phyloP scores from a whole-genome alignment of 2,113 vertebrate genomes.

The Tiliqua scincoides region DNA sequence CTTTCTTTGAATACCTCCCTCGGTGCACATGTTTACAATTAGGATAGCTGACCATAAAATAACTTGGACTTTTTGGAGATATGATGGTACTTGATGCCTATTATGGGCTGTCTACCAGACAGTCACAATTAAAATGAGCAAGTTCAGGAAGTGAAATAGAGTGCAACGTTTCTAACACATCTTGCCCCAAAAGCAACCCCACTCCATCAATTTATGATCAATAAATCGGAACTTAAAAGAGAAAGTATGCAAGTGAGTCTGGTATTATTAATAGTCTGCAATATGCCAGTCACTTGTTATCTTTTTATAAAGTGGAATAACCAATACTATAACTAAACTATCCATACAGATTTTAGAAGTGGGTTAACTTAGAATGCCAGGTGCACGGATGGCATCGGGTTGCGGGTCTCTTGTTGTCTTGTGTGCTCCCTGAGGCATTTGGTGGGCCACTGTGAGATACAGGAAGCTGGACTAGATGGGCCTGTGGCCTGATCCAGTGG shows the following conservation, averaged over 20 bases:
- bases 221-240: not conserved
- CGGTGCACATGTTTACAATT: no score
- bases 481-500: no score
- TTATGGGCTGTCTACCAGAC: not conserved
- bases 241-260: not conserved
- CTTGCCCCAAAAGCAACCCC: not conserved
- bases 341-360: conserved; percentile 1
- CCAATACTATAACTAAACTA: not conserved
- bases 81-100: not conserved
- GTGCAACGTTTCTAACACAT: not conserved
- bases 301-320: conserved; percentile 16
- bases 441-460: no score
- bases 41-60: no score
- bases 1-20: no score
- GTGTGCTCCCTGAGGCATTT: no score
- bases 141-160: not conserved
- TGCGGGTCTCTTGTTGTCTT: no score
- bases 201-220: not conserved
- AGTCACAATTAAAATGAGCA: not conserved
- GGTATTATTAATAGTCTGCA: not conserved
- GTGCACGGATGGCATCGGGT: no score
- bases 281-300: not conserved
- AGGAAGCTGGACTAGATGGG: no score
- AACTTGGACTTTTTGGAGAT: not conserved
- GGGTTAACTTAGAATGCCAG: no score